Conservation (phyloP, 1,140 invertebrate genomes). For the Drosophila nannoptera region DNA sequence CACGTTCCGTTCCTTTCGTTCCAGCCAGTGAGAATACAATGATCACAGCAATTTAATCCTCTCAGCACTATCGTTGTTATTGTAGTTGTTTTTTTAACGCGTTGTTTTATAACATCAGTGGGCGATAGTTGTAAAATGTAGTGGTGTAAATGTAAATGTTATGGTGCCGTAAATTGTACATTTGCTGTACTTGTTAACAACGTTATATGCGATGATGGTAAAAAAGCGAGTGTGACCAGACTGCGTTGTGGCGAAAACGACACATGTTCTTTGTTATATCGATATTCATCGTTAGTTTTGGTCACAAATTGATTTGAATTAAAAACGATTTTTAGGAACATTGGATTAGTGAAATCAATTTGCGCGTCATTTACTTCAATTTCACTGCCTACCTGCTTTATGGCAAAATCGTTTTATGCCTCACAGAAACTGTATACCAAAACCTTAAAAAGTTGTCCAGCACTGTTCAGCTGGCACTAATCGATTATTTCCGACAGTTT, state of each 20-base stretch:
- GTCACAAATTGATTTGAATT: neutral
- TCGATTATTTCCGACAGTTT: conserved; percentile 1
- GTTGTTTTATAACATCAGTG: conserved; percentile 12
- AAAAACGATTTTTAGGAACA: neutral
- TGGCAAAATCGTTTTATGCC: no score
- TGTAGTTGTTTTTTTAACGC: conserved; percentile 10
- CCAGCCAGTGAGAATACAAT: conserved; percentile 22
- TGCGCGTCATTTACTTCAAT: no score
- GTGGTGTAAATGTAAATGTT: conserved; percentile 26
- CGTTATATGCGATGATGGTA: conserved; percentile 39
- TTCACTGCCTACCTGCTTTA: no score
- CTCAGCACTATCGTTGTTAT: neutral
- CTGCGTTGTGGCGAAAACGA: neutral
- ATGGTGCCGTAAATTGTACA: conserved; percentile 28
- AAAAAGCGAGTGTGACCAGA: conserved; percentile 15
- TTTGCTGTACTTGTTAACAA: conserved; percentile 37
- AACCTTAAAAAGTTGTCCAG: neutral
- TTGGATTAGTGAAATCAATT: neutral
- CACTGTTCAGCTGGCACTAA: conserved; percentile 1
- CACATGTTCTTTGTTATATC: neutral
- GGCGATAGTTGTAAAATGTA: conserved; percentile 7
- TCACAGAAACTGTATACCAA: no score
- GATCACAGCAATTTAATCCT: no score
- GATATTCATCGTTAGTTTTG: neutral
- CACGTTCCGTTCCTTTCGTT: conserved; percentile 60